Evolutionary conservation across 2,113 vertebrate species (phyloP).

Genomic region (Brachypodius melanocephalos): DNA sequence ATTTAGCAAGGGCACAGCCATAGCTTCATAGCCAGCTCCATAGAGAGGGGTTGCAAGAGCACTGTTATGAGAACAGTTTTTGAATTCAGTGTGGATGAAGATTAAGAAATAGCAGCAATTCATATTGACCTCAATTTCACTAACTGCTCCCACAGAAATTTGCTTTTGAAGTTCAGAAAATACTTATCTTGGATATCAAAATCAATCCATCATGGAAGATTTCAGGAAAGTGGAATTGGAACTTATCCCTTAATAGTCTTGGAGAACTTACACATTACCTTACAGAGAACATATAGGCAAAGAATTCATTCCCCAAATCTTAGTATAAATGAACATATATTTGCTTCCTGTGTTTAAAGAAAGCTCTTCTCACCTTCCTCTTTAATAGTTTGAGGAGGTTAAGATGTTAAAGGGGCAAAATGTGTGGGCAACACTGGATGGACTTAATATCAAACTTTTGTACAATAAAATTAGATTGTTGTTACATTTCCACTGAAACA

Average conservation of each 20-base stretch:
- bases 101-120: background rate
- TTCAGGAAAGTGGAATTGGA: background rate
- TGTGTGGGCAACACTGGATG: background rate
- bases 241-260: background rate
- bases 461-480: background rate
- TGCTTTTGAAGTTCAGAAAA: background rate
- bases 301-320: background rate
- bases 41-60: background rate
- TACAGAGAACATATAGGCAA: background rate
- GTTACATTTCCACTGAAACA: background rate
- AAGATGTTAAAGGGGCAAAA: background rate
- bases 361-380: background rate
- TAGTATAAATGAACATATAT: background rate
- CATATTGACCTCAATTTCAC: background rate
- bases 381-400: background rate
- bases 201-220: background rate
- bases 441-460: background rate
- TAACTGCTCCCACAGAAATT: background rate
- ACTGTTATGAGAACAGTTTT: background rate
- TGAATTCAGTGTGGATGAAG: background rate
- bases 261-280: background rate
- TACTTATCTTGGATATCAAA: background rate
- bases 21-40: background rate
- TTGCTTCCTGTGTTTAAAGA: background rate
- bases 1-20: background rate